phyloP scores from a whole-genome alignment of 2,113 vertebrate species.

The Abramis brama region DNA sequence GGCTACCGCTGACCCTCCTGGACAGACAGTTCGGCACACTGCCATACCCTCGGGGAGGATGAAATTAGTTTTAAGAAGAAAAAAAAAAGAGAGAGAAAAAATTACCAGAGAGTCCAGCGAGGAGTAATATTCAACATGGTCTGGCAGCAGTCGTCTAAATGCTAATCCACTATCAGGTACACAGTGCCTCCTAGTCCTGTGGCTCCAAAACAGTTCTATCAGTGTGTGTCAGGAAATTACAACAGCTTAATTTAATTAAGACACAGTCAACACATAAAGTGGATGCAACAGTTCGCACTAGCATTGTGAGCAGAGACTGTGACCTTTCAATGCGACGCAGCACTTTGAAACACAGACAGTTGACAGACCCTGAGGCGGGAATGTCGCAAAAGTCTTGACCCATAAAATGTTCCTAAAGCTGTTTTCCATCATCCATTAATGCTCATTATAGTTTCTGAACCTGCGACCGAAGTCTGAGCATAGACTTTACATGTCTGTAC shows the following conservation, averaged over 20 bases:
- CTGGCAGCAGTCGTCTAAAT: constrained; percentile 35
- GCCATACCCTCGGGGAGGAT: constrained; percentile 14
- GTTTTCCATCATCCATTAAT: background rate
- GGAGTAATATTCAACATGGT: constrained; percentile 53
- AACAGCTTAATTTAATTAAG: constrained; percentile 46
- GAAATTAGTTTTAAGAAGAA: constrained; percentile 40
- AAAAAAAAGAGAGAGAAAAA: constrained; percentile 19
- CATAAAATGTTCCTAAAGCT: background rate
- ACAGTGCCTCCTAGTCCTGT: constrained; percentile 14
- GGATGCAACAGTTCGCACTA: background rate
- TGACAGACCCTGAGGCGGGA: background rate
- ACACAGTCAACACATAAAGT: background rate
- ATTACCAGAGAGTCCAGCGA: constrained; percentile 50
- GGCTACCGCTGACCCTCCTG: background rate
- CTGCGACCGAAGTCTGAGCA: background rate
- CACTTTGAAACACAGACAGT: background rate
- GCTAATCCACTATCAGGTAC: constrained; percentile 48
- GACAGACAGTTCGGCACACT: background rate
- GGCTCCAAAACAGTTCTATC: constrained; percentile 5
- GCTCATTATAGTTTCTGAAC: background rate
- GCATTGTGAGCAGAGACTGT: background rate
- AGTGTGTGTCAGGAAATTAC: constrained; percentile 28
- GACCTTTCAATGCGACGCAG: background rate
- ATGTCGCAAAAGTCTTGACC: background rate
- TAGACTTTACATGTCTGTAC: background rate